These are phyloP conservation scores for Harpegnathos saltator DNA, from an alignment of 1,140 invertebrate genomes.

Conservation along the genomic window DNA sequence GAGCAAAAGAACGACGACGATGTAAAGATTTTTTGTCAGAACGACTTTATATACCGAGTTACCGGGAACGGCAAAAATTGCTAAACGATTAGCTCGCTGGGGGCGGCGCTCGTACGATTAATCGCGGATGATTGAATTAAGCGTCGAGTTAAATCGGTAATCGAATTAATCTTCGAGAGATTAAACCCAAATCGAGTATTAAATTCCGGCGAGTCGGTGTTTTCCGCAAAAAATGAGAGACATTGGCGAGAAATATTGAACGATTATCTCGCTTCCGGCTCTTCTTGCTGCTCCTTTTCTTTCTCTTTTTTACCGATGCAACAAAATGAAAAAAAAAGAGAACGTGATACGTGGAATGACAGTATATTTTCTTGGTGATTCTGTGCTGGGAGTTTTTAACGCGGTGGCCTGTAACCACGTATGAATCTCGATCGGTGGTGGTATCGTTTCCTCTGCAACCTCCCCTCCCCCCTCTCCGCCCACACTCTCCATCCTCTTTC, in stretches of 20 bases:
- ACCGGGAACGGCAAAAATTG: background rate
- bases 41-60: background rate
- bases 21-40: background rate
- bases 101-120: background rate
- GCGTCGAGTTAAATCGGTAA: background rate
- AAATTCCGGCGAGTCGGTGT: no score
- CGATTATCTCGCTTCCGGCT: background rate
- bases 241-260: no score
- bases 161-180: no score
- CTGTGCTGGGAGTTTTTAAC: slow-evolving; percentile 70
- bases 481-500: background rate
- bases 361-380: slow-evolving; percentile 70
- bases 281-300: background rate
- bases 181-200: no score
- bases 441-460: slow-evolving; percentile 63
- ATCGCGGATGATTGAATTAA: background rate
- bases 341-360: slow-evolving; percentile 73
- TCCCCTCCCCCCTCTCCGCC: background rate
- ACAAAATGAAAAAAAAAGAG: background rate
- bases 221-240: no score
- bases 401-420: slow-evolving; percentile 64
- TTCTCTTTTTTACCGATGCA: slow-evolving; percentile 20
- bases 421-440: slow-evolving; percentile 74
- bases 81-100: background rate
- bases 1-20: background rate